Percentiles rank a stretch among this genome's conserved stretches.
phyloP scores from a whole-genome alignment of 2,113 vertebrate species.

The Elephas maximus region DNA sequence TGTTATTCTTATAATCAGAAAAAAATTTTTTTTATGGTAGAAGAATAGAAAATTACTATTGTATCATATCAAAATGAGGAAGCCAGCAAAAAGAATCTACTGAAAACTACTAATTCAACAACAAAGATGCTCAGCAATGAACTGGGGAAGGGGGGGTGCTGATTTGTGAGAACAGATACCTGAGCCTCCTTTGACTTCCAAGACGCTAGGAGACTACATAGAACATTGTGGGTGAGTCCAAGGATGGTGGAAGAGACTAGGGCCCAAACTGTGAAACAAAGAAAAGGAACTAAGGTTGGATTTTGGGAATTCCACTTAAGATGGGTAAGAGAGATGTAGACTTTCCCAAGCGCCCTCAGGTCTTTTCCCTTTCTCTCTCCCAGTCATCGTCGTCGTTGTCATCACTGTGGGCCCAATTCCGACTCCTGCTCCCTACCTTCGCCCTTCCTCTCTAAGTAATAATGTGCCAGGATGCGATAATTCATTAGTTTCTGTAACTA shows the following conservation, averaged over 20 bases:
- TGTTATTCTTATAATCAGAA: too few species aligned
- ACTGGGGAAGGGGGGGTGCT: not conserved
- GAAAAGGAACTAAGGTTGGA: not conserved
- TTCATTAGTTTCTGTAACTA: not conserved
- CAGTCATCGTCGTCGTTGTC: too few species aligned
- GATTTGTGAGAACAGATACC: not conserved
- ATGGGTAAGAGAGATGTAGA: not conserved
- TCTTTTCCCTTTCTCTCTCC: not conserved
- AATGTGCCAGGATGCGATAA: not conserved
- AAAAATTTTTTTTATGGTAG: not conserved
- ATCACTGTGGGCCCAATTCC: too few species aligned
- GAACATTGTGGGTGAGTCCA: too few species aligned
- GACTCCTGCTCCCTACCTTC: too few species aligned
- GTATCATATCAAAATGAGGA: not conserved
- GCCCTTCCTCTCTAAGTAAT: not conserved
- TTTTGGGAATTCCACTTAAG: not conserved
- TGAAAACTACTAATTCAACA: not conserved
- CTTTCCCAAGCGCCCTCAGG: not conserved
- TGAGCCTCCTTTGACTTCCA: not conserved
- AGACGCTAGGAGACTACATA: not conserved
- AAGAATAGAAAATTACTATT: not conserved
- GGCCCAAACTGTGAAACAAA: not conserved
- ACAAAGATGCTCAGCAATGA: not conserved
- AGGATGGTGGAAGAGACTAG: not conserved
- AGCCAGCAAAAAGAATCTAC: conserved; percentile 34